Conservation (phyloP, 2,113 vertebrate genomes). For the Cyprinodon brontotheroides region DNA sequence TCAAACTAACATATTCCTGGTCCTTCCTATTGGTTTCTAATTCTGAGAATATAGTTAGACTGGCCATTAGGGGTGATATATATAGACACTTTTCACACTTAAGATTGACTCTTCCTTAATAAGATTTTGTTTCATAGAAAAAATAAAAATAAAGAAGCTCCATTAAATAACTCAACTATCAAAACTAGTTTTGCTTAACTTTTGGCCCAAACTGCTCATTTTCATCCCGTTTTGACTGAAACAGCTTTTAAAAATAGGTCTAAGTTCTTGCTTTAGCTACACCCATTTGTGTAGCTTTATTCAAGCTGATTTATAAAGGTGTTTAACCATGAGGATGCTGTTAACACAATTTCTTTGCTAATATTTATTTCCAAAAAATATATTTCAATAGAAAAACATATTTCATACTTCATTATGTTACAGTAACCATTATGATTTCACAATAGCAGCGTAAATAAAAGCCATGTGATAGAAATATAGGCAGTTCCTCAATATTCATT, state of each 20-base stretch:
- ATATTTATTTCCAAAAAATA: not conserved
- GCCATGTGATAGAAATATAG: not conserved
- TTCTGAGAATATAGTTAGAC: conserved; percentile 3
- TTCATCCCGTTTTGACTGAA: not conserved
- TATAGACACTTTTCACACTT: conserved; percentile 22
- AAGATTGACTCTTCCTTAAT: conserved; percentile 6
- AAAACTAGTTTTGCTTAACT: not conserved
- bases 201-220: not conserved
- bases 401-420: not conserved
- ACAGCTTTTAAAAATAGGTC: too few relatives aligned
- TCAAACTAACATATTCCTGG: conserved; percentile 46
- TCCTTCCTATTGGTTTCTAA: conserved; percentile 27
- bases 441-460: conserved; percentile 3
- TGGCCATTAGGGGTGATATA: conserved; percentile 12
- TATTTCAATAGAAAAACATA: not conserved
- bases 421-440: not conserved
- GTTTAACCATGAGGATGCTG: not conserved
- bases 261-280: not conserved
- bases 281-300: too few relatives aligned
- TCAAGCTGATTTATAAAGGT: too few relatives aligned
- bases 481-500: not conserved
- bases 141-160: not conserved
- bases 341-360: not conserved
- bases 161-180: too few relatives aligned
- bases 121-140: not conserved